phyloP scores from a whole-genome alignment of 2,797 vertebrate genomes.

The Alosa sapidissima region DNA sequence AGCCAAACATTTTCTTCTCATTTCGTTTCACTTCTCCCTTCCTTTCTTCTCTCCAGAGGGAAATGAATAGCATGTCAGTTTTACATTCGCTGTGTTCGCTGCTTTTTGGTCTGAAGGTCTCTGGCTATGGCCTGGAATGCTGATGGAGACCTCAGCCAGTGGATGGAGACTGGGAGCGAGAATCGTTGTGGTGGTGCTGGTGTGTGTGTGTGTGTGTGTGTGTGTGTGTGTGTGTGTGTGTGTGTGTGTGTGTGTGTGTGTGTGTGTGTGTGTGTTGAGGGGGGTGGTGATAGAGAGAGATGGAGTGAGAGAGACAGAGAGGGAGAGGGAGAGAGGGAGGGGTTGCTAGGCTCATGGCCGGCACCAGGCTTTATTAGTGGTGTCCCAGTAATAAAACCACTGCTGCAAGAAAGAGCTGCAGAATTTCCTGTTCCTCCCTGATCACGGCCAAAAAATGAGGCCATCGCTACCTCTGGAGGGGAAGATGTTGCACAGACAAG shows the following conservation, averaged over 20 bases:
- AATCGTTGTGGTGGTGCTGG: neutral
- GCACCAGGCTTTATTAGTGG: constrained; percentile 68
- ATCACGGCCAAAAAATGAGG: constrained; percentile 64
- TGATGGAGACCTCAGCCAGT: neutral
- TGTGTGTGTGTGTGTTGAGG: neutral
- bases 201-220: too few relatives aligned
- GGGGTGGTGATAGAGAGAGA: neutral
- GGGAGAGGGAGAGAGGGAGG: constrained; percentile 33
- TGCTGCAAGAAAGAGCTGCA: constrained; percentile 46
- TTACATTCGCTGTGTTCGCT: neutral
- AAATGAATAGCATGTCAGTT: constrained; percentile 8
- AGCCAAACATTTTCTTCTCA: neutral
- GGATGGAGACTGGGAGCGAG: neutral
- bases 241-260: too few relatives aligned
- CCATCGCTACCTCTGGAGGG: constrained; percentile 59
- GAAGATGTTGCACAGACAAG: constrained; percentile 35
- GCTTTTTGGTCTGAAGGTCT: neutral
- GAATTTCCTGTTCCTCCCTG: constrained; percentile 67
- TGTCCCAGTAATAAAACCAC: constrained; percentile 68
- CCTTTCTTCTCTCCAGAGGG: neutral
- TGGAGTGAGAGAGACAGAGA: constrained; percentile 25
- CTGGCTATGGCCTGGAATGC: neutral
- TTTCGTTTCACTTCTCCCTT: neutral
- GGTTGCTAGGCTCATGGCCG: constrained; percentile 52
- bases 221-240: too few relatives aligned